Evolutionary conservation across 1,140 invertebrate genomes (phyloP).

Genomic region (Orius laevigatus): DNA sequence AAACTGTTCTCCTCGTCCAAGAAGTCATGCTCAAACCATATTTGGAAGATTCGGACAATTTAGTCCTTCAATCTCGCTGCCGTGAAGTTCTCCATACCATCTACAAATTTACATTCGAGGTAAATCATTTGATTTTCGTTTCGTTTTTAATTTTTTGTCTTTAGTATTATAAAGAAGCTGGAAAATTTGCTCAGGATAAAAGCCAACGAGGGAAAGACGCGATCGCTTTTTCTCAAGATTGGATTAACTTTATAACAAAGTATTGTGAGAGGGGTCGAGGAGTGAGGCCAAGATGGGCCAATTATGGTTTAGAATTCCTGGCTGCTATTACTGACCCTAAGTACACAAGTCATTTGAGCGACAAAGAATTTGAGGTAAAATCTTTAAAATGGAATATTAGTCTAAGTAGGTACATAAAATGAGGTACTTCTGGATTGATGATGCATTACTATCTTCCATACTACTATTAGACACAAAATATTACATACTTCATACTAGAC

Average conservation of each 20-base stretch:
- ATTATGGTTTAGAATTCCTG: conserved; percentile 71
- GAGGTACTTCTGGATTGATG: too few relatives aligned
- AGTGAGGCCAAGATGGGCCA: conserved; percentile 66
- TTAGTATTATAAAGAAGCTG: conserved; percentile 67
- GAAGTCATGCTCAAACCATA: conserved; percentile 27
- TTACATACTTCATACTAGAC: too few relatives aligned
- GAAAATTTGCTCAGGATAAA: conserved; percentile 38
- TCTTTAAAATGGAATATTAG: too few relatives aligned
- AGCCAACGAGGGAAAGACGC: conserved; percentile 33
- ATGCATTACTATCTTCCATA: too few relatives aligned
- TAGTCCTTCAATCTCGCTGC: conserved; percentile 38
- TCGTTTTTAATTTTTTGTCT: conserved; percentile 16
- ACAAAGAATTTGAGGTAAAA: conserved; percentile 54
- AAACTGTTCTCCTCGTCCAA: conserved; percentile 45
- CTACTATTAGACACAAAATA: too few relatives aligned
- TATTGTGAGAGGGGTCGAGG: conserved; percentile 70
- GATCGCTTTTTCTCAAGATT: conserved; percentile 60
- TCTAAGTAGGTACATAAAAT: too few relatives aligned
- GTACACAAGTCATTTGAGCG: conserved; percentile 53
- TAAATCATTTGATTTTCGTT: conserved; percentile 22
- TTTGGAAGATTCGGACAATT: conserved; percentile 37
- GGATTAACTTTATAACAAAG: conserved; percentile 73
- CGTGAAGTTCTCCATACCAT: conserved; percentile 71
- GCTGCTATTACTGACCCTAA: conserved; percentile 64
- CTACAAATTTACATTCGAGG: conserved; percentile 78